Evolutionary conservation across 2,888 invertebrate species (phyloP), one percentile per base, ranked within the genome.

Genomic region (Linyphia triangularis): DNA sequence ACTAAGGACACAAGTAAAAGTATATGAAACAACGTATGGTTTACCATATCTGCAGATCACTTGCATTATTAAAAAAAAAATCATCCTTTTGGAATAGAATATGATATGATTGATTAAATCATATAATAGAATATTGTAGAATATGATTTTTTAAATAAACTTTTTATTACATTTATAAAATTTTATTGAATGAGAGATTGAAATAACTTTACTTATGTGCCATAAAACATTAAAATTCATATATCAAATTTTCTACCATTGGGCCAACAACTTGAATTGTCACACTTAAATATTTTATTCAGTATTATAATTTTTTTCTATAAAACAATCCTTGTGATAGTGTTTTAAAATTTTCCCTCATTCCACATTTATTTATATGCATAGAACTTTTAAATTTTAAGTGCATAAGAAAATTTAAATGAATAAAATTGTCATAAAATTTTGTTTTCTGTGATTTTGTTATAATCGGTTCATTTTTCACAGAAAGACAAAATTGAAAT

Each of bases 311-410:
- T 59, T 19, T 69, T 61, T 73, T 30, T 61, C 77, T 65, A 67
- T 40, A 40, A 51, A n/a, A 51, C 67, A 85, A 77, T 59, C 77
- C 77, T 85, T 85, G 77, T 77, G 77, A 85, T 85, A 78, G 59
- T 77, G 16, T 70, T 75, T n/a, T 75, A 24, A 70, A 67, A 69
- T 59, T 67, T 59, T 70, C 70, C 85, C 61, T 69, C 69, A 77
- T 78, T 78, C 78, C 78, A 77, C 57, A n/a, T 70, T 70, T 82
- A 61, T 59, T 78, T 65, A 77, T 77, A 61, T 16, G n/a, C 61
- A 77, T 77, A 77, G 75, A 26, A 73, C 51, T 30, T 73, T 67
- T 40, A 37, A 61, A 37, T 37, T 37, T 61, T 24, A 61, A 77
- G 24, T 61, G 75, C 61, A 22, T 37, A 24, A 59, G n/a, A 61